Conservation (phyloP, 2,888 invertebrate genomes). For the Elmis aenea region DNA sequence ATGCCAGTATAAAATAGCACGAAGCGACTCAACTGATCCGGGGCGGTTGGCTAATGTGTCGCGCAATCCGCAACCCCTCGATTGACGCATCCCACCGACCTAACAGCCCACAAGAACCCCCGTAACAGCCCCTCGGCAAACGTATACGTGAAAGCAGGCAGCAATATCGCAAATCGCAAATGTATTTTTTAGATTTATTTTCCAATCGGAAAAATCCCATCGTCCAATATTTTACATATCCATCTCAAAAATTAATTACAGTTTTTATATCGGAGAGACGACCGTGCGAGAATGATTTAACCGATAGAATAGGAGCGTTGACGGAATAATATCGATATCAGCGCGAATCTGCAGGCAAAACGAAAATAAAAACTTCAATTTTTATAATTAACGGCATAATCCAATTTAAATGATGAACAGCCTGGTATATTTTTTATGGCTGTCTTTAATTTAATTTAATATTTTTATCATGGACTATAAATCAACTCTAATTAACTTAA, state of each 20-base stretch:
- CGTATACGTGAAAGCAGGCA: slow-evolving; percentile 30
- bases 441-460: slow-evolving; percentile 47
- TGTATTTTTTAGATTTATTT: slow-evolving; percentile 44
- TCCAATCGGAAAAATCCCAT: slow-evolving; percentile 41
- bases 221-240: slow-evolving; percentile 44
- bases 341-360: slow-evolving; percentile 24
- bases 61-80: slow-evolving; percentile 35
- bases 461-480: slow-evolving; percentile 39
- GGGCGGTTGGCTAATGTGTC: slow-evolving; percentile 40
- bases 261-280: slow-evolving; percentile 35
- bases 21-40: slow-evolving; percentile 34
- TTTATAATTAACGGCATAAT: slow-evolving; percentile 39
- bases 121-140: slow-evolving; percentile 20
- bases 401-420: slow-evolving; percentile 39
- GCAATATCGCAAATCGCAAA: slow-evolving; percentile 39
- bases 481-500: slow-evolving; percentile 36
- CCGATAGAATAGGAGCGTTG: slow-evolving; percentile 26
- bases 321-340: slow-evolving; percentile 34
- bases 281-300: slow-evolving; percentile 31
- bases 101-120: slow-evolving; percentile 18
- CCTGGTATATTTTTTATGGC: slow-evolving; percentile 39
- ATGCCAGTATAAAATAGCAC: slow-evolving; percentile 35
- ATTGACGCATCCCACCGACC: slow-evolving; percentile 27
- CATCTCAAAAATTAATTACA: slow-evolving; percentile 47
- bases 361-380: slow-evolving; percentile 33